Evolutionary conservation across 2,113 vertebrate species (phyloP).

Genomic region (Petromus typicus): DNA sequence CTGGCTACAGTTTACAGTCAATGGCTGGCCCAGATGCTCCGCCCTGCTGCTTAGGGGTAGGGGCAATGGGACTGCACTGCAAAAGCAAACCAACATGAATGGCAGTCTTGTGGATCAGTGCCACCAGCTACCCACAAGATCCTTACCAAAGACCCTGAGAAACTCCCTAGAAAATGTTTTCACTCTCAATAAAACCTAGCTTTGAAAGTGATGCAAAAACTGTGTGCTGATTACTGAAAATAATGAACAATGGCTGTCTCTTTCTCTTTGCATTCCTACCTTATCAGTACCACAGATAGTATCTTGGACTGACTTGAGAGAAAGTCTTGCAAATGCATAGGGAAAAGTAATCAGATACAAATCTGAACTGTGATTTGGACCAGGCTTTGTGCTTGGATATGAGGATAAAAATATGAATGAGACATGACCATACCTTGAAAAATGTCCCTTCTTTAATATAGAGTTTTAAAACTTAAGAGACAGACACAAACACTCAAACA

Average conservation of each 20-base stretch:
- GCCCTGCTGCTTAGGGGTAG: neutral
- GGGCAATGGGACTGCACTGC: neutral
- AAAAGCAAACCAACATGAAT: neutral
- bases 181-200: neutral
- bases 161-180: neutral
- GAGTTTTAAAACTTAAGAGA: neutral
- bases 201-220: neutral
- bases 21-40: neutral
- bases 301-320: neutral
- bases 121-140: neutral
- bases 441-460: neutral
- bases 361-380: neutral
- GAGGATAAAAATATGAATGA: neutral
- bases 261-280: neutral
- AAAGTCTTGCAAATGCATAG: conserved; percentile 4
- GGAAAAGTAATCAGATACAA: neutral
- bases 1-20: neutral
- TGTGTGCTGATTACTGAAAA: neutral
- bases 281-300: neutral
- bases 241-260: neutral
- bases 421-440: neutral
- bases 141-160: neutral
- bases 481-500: neutral
- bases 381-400: neutral
- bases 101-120: neutral